These are phyloP conservation scores for Eupristina koningsbergeri DNA, from an alignment of 1,140 invertebrate species.

Conservation along the genomic window DNA sequence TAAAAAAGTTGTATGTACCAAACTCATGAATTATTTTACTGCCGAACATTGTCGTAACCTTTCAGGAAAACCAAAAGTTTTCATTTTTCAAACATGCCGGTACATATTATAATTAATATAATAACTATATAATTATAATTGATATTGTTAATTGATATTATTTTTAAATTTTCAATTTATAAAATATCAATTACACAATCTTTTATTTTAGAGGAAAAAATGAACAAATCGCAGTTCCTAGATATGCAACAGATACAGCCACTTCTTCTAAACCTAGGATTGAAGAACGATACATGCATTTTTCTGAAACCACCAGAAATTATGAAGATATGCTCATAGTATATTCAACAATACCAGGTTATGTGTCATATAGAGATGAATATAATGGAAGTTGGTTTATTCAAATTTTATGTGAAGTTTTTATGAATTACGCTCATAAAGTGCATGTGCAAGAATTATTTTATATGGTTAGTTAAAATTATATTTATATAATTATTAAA, in stretches of 20 bases:
- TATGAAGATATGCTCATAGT: conserved; percentile 79
- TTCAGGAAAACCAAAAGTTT: conserved; percentile 78
- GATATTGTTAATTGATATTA: not conserved
- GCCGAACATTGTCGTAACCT: conserved; percentile 76
- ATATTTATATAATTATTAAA: not conserved
- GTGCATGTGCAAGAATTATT: conserved; percentile 79
- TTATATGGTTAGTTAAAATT: conserved; percentile 72
- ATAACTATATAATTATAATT: too few relatives aligned
- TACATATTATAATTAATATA: too few relatives aligned
- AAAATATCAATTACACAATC: not conserved
- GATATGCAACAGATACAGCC: conserved; percentile 40
- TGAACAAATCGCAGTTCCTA: conserved; percentile 45
- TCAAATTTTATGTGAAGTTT: conserved; percentile 81
- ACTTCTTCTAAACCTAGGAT: conserved; percentile 13
- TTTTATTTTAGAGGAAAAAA: conserved; percentile 50
- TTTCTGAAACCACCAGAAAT: conserved; percentile 62
- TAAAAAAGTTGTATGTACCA: conserved; percentile 60
- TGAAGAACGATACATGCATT: conserved; percentile 37
- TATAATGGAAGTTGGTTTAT: conserved; percentile 83
- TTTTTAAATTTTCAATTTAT: not conserved
- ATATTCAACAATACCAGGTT: conserved; percentile 79
- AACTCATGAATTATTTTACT: conserved; percentile 77
- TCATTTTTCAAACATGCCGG: conserved; percentile 85
- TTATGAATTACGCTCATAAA: conserved; percentile 80
- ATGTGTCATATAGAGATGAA: conserved; percentile 78